Conservation (phyloP, 2,797 vertebrate species). For the Hapalemur alaotrensis region DNA sequence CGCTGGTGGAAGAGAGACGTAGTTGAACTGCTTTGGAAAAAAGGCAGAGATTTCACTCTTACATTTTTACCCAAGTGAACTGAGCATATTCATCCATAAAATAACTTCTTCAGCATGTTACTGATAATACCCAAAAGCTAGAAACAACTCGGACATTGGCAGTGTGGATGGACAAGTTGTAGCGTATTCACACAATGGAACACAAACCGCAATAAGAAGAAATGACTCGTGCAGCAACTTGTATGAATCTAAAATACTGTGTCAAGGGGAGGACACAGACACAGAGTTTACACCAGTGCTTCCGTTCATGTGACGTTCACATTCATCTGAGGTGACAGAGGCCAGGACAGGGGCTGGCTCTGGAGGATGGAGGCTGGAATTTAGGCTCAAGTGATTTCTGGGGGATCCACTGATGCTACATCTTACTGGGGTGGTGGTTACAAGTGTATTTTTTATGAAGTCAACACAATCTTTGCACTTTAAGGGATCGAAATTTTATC, state of each 20-base stretch:
- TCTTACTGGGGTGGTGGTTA: no score
- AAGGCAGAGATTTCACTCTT: neutral
- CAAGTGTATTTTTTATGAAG: no score
- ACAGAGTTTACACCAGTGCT: accelerated
- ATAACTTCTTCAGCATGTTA: neutral
- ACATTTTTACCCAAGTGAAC: neutral
- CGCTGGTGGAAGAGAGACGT: neutral
- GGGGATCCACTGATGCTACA: neutral
- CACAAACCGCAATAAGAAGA: no score
- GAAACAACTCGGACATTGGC: neutral
- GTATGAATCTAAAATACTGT: neutral
- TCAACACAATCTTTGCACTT: neutral
- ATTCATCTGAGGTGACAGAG: accelerated
- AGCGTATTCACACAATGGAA: accelerated
- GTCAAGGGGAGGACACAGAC: neutral
- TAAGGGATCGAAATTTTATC: neutral
- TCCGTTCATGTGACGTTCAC: neutral
- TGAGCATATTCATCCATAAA: neutral
- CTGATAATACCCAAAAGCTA: neutral
- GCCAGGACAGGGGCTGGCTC: accelerated
- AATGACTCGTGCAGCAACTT: accelerated
- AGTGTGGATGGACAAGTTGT: no score
- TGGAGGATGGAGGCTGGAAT: accelerated
- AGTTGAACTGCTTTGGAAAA: neutral
- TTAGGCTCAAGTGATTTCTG: neutral